Evolutionary conservation across 2,888 invertebrate genomes (phyloP).

Genomic region (Strigamia transsilvanica): DNA sequence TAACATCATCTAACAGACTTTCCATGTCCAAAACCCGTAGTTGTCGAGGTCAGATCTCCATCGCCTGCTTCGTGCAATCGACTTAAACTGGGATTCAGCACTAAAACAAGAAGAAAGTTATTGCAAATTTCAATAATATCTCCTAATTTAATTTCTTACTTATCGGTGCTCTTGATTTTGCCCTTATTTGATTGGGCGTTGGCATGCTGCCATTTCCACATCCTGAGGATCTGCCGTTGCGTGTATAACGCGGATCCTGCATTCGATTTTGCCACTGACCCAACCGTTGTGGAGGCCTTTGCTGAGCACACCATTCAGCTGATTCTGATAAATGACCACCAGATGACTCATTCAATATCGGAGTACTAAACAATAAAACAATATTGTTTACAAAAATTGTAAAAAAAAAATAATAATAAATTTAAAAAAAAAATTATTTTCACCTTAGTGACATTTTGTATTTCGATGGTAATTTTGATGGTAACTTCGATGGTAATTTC

Average conservation of each 20-base stretch:
- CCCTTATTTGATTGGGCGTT: neutral
- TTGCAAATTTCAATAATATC: neutral
- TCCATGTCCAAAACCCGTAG: constrained; percentile 71
- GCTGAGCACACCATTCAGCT: neutral
- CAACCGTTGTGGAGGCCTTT: neutral
- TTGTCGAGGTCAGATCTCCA: constrained; percentile 80
- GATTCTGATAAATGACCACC: neutral
- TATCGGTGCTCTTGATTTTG: constrained; percentile 9
- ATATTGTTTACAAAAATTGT: neutral
- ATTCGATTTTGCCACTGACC: neutral
- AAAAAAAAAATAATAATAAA: neutral
- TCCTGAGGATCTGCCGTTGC: neutral
- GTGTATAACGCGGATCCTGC: neutral
- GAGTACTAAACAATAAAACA: neutral
- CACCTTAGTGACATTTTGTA: constrained; percentile 58
- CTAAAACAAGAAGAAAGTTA: constrained; percentile 1
- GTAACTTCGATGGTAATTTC: constrained; percentile 57
- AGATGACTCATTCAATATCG: neutral
- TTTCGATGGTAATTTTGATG: constrained; percentile 57
- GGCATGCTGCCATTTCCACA: neutral
- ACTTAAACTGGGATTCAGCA: constrained; percentile 23
- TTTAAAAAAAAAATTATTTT: neutral
- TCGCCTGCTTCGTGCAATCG: constrained; percentile 65
- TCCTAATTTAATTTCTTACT: neutral
- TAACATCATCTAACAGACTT: constrained; percentile 75